Evolutionary conservation across 2,888 invertebrate species (phyloP).

Genomic region (Andrena hattorfiana): DNA sequence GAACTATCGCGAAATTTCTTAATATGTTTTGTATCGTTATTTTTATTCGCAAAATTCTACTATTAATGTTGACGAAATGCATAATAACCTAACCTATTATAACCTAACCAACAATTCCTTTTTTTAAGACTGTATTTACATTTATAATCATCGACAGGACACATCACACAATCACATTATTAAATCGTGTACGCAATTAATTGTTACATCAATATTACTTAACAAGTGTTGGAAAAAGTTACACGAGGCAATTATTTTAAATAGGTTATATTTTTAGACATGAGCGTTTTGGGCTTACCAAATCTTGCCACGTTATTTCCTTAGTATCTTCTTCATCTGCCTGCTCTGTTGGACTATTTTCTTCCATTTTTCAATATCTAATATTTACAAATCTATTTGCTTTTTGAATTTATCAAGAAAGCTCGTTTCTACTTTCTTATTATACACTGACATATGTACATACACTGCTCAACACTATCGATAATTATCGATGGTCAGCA

Average conservation of each 20-base stretch:
- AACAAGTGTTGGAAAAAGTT: not conserved
- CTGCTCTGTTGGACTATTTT: slow-evolving; percentile 8
- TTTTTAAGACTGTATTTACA: not conserved
- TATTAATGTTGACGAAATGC: not conserved
- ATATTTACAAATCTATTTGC: not conserved
- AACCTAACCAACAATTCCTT: not conserved
- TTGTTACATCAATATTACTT: not conserved
- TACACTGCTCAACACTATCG: no score
- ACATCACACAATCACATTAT: not conserved
- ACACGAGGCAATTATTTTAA: no score
- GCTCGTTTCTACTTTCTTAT: not conserved
- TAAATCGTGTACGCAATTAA: not conserved
- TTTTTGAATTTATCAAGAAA: not conserved
- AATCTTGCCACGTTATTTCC: slow-evolving; percentile 87
- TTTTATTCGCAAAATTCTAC: not conserved
- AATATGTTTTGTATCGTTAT: not conserved
- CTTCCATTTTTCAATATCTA: slow-evolving; percentile 41
- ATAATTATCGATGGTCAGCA: no score
- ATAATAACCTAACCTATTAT: not conserved
- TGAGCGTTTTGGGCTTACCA: slow-evolving; percentile 85
- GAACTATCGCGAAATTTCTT: not conserved
- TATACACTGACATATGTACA: not conserved
- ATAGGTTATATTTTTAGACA: slow-evolving; percentile 41
- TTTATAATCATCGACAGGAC: not conserved
- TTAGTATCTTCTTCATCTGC: slow-evolving; percentile 72